Evolutionary conservation across 2,113 vertebrate genomes (phyloP).

Genomic region (Aphelocoma coerulescens): DNA sequence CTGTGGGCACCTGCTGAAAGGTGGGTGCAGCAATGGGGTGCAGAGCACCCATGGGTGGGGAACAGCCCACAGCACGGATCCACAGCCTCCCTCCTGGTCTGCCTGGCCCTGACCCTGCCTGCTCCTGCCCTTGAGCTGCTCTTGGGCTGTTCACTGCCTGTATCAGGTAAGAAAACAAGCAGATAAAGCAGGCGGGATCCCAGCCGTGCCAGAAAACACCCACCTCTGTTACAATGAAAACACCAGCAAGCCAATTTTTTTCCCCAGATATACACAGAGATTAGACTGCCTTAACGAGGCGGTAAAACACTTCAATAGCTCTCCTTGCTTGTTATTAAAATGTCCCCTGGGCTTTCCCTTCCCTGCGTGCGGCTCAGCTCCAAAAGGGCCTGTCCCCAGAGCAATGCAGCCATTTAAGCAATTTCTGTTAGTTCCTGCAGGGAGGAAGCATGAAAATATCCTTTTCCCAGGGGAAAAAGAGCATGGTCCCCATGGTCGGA

Average conservation of each 20-base stretch:
- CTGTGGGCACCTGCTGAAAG: fast-evolving
- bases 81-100: background rate
- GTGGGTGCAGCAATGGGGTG: background rate
- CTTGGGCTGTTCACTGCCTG: background rate
- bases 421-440: background rate
- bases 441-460: background rate
- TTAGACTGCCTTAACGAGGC: conserved; percentile 42
- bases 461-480: background rate
- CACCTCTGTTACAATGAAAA: conserved; percentile 22
- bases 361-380: background rate
- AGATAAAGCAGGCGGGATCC: conserved; percentile 8
- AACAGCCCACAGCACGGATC: background rate
- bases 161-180: conserved; percentile 16
- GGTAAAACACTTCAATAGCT: conserved; percentile 50
- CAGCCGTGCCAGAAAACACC: conserved; percentile 2
- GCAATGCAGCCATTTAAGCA: background rate
- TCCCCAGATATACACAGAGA: conserved; percentile 22
- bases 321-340: conserved; percentile 21
- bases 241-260: background rate
- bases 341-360: conserved; percentile 26
- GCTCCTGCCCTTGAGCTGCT: conserved; percentile 18
- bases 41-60: background rate
- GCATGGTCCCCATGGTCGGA: fast-evolving
- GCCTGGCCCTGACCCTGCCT: background rate
- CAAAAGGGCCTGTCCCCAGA: background rate